Evolutionary conservation across 2,113 vertebrate species (phyloP).

Genomic region (Anolis sagrei): DNA sequence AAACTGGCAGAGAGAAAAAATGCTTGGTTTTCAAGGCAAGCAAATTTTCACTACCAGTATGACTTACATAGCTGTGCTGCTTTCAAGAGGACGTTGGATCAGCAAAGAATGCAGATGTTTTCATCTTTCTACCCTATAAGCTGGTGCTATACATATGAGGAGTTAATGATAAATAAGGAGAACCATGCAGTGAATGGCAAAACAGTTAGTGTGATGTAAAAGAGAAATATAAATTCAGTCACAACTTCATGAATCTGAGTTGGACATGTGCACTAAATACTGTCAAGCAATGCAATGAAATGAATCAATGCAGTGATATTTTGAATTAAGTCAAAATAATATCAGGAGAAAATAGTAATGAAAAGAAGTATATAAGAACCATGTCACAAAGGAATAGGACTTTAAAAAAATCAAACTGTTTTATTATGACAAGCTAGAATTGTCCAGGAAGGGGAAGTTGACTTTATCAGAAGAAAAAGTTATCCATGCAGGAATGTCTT

Average conservation of each 20-base stretch:
- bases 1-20: neutral
- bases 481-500: neutral
- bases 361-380: neutral
- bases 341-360: neutral
- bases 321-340: conserved; percentile 50
- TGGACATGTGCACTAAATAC: conserved; percentile 37
- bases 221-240: conserved; percentile 57
- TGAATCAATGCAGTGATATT: conserved; percentile 54
- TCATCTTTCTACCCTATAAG: conserved; percentile 55
- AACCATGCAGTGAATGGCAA: conserved; percentile 50
- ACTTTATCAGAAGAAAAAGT: neutral
- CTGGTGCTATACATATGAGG: conserved; percentile 36
- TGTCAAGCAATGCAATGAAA: conserved; percentile 50
- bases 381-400: neutral
- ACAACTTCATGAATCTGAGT: conserved; percentile 53
- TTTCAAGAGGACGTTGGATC: conserved; percentile 45
- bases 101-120: conserved; percentile 56
- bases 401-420: neutral
- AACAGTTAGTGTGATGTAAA: conserved; percentile 61
- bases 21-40: neutral
- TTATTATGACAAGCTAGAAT: neutral
- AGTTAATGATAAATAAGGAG: conserved; percentile 57
- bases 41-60: conserved; percentile 32
- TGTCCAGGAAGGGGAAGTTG: too few species aligned
- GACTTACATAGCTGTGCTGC: conserved; percentile 52